A percentile compares a stretch with the other conserved stretches of the same genome.
Conservation (phyloP, 37 sponge, comb jelly and placozoan species). For the Halichondria panicea region DNA sequence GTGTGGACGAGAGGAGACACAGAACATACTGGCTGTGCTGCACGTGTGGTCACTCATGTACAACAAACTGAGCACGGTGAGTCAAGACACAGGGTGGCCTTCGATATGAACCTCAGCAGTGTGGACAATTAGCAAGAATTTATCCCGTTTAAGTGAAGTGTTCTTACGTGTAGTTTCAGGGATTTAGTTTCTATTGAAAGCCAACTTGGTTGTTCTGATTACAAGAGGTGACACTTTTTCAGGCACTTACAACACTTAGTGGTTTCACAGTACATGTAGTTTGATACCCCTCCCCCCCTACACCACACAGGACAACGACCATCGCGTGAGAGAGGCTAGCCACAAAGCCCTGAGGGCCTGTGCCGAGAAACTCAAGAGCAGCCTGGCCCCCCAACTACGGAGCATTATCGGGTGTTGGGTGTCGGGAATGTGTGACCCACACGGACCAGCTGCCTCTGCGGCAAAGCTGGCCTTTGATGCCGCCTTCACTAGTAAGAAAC, state of each 20-base stretch:
- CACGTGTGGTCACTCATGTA: constrained; percentile 64
- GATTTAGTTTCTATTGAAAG: too few relatives aligned
- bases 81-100: too few relatives aligned
- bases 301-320: constrained; percentile 60
- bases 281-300: too few relatives aligned
- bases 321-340: constrained; percentile 56
- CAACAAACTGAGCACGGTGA: constrained; percentile 59
- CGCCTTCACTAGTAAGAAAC: constrained; percentile 46
- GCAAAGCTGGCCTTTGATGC: constrained; percentile 59
- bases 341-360: constrained; percentile 61
- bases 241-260: too few relatives aligned
- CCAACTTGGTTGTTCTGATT: too few relatives aligned
- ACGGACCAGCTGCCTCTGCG: constrained; percentile 52
- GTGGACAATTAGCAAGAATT: too few relatives aligned
- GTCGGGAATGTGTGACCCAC: constrained; percentile 68
- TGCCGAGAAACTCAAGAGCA: constrained; percentile 13
- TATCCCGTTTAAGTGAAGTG: too few relatives aligned
- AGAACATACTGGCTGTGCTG: constrained; percentile 13
- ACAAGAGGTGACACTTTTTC: too few relatives aligned
- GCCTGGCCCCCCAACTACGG: constrained; percentile 52
- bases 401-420: constrained; percentile 76
- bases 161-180: too few relatives aligned
- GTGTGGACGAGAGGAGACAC: constrained; percentile 17
- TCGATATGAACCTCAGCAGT: too few relatives aligned
- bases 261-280: too few relatives aligned